Percentiles rank a stretch among this genome's conserved stretches.
These are phyloP conservation scores for Drosophila santomea DNA, from an alignment of 1,140 invertebrate genomes.

Conservation along the genomic window DNA sequence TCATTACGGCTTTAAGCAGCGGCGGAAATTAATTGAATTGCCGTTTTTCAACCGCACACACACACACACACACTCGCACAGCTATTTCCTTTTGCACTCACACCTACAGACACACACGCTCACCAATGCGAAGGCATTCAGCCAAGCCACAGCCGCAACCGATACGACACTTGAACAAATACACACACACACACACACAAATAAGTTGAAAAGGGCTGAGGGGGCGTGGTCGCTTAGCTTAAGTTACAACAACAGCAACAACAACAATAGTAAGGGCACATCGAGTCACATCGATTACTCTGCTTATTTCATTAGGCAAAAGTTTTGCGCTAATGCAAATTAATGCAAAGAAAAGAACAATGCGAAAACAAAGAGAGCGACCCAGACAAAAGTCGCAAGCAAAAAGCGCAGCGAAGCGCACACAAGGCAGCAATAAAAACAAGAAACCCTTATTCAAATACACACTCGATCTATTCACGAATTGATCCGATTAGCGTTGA, in stretches of 20 bases:
- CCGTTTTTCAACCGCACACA: slow-evolving; percentile 72
- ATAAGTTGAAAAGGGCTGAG: neutral
- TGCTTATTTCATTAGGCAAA: slow-evolving; percentile 76
- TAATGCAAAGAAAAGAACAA: slow-evolving; percentile 54
- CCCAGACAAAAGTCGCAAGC: slow-evolving; percentile 17
- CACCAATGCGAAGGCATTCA: slow-evolving; percentile 36
- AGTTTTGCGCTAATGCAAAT: slow-evolving; percentile 71
- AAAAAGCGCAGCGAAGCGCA: slow-evolving; percentile 51
- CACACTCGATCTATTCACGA: slow-evolving; percentile 48
- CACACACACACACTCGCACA: slow-evolving; percentile 16
- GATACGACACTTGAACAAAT: slow-evolving; percentile 80
- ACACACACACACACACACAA: slow-evolving; percentile 52
- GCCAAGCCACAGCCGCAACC: slow-evolving; percentile 78
- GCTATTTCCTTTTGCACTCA: slow-evolving; percentile 27
- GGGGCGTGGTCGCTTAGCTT: slow-evolving; percentile 40
- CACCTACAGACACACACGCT: neutral
- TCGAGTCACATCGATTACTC: slow-evolving; percentile 63
- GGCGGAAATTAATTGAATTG: slow-evolving; percentile 80
- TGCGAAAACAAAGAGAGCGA: slow-evolving; percentile 26
- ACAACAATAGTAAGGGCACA: slow-evolving; percentile 59
- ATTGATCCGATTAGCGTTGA: slow-evolving; percentile 79
- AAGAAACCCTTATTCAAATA: slow-evolving; percentile 32
- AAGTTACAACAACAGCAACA: slow-evolving; percentile 60
- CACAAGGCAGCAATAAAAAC: slow-evolving; percentile 33
- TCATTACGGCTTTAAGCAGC: slow-evolving; percentile 81